Conservation (phyloP, 2,797 vertebrate species). For the Mionectes olivaceus region DNA sequence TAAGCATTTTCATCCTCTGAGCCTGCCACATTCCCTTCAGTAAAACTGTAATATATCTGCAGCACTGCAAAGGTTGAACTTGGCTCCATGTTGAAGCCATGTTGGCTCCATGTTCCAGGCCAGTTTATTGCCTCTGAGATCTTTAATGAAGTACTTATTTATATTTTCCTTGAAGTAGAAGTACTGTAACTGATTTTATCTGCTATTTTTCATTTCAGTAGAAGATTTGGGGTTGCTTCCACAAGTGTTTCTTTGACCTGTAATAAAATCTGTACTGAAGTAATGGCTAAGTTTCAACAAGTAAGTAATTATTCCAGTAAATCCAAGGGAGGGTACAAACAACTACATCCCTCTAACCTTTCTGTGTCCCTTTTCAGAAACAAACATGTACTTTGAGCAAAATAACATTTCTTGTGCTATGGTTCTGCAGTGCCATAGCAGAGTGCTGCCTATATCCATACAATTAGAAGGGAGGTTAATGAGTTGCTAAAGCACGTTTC, state of each 20-base stretch:
- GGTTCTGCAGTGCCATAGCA: background rate
- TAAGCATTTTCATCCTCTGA: background rate
- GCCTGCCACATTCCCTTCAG: background rate
- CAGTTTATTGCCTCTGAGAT: conserved; percentile 2
- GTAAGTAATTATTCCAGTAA: conserved; percentile 13
- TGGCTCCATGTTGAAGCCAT: background rate
- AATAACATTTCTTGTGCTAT: background rate
- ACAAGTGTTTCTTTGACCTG: background rate
- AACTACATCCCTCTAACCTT: background rate
- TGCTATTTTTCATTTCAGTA: conserved; percentile 30
- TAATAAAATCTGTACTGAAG: conserved; percentile 32
- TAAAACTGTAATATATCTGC: background rate
- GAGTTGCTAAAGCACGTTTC: background rate
- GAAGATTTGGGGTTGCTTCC: background rate
- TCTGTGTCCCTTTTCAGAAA: background rate
- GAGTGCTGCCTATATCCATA: background rate
- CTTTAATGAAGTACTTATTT: conserved; percentile 19
- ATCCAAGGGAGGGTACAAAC: background rate
- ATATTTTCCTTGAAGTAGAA: conserved; percentile 13
- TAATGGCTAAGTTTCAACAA: conserved; percentile 18
- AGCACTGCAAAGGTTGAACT: background rate
- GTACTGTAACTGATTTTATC: conserved; percentile 6
- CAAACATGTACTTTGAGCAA: background rate
- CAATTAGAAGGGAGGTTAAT: conserved; percentile 36
- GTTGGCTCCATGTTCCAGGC: background rate